Conservation (phyloP, 2,113 vertebrate genomes). For the Pseudorectes ferrugineus region DNA sequence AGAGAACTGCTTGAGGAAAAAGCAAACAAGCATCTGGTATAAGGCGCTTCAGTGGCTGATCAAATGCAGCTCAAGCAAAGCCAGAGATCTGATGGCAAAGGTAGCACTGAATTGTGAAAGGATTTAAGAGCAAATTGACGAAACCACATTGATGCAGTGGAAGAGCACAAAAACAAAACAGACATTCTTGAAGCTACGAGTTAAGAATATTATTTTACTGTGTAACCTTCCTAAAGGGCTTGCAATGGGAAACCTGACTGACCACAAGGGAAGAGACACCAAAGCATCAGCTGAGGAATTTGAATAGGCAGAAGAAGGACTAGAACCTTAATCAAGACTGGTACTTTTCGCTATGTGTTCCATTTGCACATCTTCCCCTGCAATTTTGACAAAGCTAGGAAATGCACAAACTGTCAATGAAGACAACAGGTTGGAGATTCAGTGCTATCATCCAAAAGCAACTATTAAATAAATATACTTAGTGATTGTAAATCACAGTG, state of each 20-base stretch:
- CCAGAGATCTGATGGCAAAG: background rate
- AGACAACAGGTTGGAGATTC: background rate
- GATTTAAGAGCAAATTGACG: background rate
- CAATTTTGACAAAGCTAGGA: background rate
- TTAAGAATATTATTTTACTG: background rate
- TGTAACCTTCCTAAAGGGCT: background rate
- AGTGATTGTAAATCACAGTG: background rate
- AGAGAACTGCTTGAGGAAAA: background rate
- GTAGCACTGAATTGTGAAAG: background rate
- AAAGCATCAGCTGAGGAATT: background rate
- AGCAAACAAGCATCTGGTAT: background rate
- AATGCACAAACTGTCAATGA: background rate
- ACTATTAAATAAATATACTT: background rate
- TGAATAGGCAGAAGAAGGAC: background rate
- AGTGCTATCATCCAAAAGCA: background rate
- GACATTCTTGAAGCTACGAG: background rate
- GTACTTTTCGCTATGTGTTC: background rate
- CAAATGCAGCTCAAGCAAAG: background rate
- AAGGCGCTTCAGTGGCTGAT: background rate
- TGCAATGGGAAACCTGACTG: background rate
- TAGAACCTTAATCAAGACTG: background rate
- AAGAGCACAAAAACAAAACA: background rate
- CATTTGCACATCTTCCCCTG: background rate
- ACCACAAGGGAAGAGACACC: background rate
- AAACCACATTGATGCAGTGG: background rate